Evolutionary conservation across 2,888 invertebrate genomes (phyloP), one percentile per base, ranked within the genome.

Genomic region (Patella caerulea): DNA sequence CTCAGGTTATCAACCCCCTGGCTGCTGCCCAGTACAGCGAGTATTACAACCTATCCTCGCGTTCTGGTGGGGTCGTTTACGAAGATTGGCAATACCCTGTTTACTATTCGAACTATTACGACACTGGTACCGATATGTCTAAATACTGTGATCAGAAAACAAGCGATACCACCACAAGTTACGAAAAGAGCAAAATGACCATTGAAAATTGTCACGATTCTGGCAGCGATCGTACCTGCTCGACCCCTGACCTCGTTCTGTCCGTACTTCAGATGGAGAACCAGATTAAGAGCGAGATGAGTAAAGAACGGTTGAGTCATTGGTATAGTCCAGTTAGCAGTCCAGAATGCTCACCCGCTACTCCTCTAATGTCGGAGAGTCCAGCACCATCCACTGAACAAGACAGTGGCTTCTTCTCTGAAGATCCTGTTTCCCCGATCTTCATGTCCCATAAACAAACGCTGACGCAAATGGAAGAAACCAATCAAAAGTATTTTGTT

Each of bases 221-320:
- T 12, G 52, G 15, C 12, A 69, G 24, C 1, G 59, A 69, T 52
- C 19, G 74, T 9, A 79, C 85, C 7, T 86, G 86, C 70, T 85
- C 86, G 0, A 86, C 86, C 17, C 86, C 86, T 19, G 86, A 86
- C 72, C 69, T 86, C 9, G 79, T 82, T 53, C 65, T 65, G 56
- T 65, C 74, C 2, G 74, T 74, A 34, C 52, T 74, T 17, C 74
- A 74, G 65, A 74, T 74, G 74, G 74, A 74, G 19, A 52, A 59
- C 52, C 74, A 74, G 52, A 69, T 65, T 24, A 69, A 45, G 11
- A 52, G 65, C 4, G 65, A 59, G 45, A 69, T 65, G 24, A 65
- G 24, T 65, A 65, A 65, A 24, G 65, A 65, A 24, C 19, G 65
- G 24, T 9, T 65, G 14, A 65, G 24, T 19, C 65, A 65, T 65